Conservation (phyloP, 2,113 vertebrate genomes). For the Perognathus longimembris region DNA sequence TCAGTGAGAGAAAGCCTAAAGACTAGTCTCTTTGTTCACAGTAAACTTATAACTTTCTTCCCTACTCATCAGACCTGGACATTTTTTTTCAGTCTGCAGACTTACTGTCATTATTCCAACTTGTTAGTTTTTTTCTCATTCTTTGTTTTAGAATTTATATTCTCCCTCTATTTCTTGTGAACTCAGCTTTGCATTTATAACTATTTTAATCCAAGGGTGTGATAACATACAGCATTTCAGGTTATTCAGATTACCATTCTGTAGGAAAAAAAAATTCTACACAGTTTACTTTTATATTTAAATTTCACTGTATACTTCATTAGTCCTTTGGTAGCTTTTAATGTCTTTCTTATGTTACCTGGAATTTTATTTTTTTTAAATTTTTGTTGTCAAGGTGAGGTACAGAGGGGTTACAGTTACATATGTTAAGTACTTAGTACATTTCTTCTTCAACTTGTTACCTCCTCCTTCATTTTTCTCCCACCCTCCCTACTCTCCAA, state of each 20-base stretch:
- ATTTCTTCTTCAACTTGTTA: too few species aligned
- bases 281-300: neutral
- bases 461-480: too few species aligned
- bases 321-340: neutral
- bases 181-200: neutral
- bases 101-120: neutral
- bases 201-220: neutral
- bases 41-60: neutral
- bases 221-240: neutral
- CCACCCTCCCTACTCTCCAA: too few species aligned
- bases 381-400: too few species aligned
- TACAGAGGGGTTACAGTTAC: too few species aligned
- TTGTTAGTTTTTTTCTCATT: neutral
- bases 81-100: neutral
- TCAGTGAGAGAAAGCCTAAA: neutral
- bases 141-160: neutral
- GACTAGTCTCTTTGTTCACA: neutral
- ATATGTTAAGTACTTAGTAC: too few species aligned
- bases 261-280: neutral
- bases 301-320: neutral
- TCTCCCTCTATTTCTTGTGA: constrained; percentile 1
- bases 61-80: neutral
- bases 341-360: neutral
- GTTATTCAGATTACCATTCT: neutral
- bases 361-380: constrained; percentile 49